Evolutionary conservation across 2,888 invertebrate genomes (phyloP), one percentile per base, ranked within the genome.

Genomic region (Ophioninae sp.): DNA sequence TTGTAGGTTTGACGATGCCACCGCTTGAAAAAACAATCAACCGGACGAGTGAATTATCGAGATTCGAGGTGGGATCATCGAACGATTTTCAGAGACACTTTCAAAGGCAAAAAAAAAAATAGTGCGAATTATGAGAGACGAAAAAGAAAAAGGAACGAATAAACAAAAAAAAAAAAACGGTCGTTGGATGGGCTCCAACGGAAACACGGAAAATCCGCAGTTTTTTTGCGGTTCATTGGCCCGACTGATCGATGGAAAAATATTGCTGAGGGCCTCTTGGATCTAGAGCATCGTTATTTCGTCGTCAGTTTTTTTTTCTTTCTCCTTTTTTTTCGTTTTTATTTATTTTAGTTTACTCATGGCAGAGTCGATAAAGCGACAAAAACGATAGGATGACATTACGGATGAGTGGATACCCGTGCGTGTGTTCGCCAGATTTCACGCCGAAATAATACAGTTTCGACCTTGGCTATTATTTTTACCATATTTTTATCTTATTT

Each of bases 1-100:
- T 76, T 21, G 57, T 56, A 0, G 77, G 44, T 57, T 75, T 80
- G 80, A 62, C 56, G n/a, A 76, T 79, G 79, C 37, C 73, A 79
- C 50, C 5, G 10, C 44, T 17, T 13, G 62, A 41, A 75, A 82
- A 41, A 77, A 74, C 20, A 76, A 76, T 75, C 57, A 56, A 20
- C 10, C 0, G 21, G 7, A 50, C 50, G n/a, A 23, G 70, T 30
- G 57, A 75, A 7, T 62, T 8, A 50, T 74, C 50, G 62, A 44
- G n/a, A 64, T 62, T 62, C 73, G 62, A 30, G 59, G 17, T 21
- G 57, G 37, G 21, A 67, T 59, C n/a, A 41, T 44, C 61, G 73
- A 56, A 10, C 50, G 50, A 50, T 50, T 50, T 50, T 50, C 50
- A 6, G 0, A 50, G 50, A 50, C 50, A 17, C 6, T 17, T 17